A percentile compares a stretch with the other conserved stretches of the same genome.
phyloP scores from a whole-genome alignment of 2,113 vertebrate genomes.

The Fulica atra region DNA sequence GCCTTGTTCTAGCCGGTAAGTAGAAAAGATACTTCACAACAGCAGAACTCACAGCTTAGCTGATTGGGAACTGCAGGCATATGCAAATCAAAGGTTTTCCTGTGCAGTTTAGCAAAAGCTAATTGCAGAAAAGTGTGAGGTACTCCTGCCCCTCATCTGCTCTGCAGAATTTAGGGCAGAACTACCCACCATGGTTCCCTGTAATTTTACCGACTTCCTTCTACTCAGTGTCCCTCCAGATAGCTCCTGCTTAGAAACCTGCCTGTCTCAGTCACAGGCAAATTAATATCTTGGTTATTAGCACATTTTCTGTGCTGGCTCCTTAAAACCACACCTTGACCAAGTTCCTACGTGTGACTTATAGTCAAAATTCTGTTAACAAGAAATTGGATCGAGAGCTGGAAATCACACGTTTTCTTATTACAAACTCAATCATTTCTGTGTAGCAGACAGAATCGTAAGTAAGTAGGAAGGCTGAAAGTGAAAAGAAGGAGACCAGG shows the following conservation, averaged over 20 bases:
- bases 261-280: background rate
- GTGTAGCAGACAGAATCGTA: background rate
- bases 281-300: background rate
- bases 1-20: background rate
- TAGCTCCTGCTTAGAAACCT: background rate
- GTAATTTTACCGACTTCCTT: background rate
- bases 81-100: conserved; percentile 15
- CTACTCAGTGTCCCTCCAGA: background rate
- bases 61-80: background rate
- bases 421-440: background rate
- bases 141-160: background rate
- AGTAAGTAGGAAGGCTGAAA: background rate
- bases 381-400: conserved; percentile 26
- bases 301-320: background rate
- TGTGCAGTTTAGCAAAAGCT: background rate
- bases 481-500: background rate
- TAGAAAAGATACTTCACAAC: background rate
- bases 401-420: conserved; percentile 29
- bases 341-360: background rate
- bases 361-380: background rate
- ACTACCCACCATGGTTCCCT: background rate
- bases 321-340: background rate
- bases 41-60: background rate
- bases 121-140: background rate
- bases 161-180: background rate